Conservation (phyloP, 2,113 vertebrate species). For the Choloepus hoffmanni region DNA sequence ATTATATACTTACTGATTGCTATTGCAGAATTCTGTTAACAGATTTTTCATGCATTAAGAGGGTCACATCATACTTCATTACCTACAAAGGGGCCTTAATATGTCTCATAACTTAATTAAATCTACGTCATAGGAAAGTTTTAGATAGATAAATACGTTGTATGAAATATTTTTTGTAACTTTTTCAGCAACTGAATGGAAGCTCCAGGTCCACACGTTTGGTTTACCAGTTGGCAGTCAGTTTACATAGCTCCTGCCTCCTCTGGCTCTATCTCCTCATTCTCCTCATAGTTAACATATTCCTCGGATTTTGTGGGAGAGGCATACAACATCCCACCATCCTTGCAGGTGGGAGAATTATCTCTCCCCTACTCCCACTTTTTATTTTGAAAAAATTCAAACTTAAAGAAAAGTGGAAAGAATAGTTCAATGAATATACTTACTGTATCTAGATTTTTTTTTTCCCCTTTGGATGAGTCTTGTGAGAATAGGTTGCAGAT, state of each 20-base stretch:
- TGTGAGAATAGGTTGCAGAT: background rate
- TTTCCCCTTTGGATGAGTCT: background rate
- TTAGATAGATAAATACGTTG: background rate
- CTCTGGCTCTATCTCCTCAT: background rate
- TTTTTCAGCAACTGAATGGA: slow-evolving; percentile 20
- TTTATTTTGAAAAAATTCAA: slow-evolving; percentile 5
- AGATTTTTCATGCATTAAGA: background rate
- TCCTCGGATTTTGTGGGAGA: background rate
- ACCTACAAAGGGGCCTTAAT: background rate
- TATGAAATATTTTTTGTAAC: background rate
- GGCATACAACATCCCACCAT: background rate
- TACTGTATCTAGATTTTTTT: background rate
- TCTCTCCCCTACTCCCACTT: background rate
- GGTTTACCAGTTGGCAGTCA: background rate
- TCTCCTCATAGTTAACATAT: background rate
- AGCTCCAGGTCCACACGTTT: background rate
- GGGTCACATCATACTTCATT: background rate
- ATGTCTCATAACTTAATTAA: background rate
- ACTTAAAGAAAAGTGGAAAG: background rate
- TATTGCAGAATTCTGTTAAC: background rate
- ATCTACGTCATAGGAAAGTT: background rate
- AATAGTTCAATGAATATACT: background rate
- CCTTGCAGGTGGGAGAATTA: background rate
- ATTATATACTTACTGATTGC: background rate
- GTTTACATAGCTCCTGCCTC: background rate